These are phyloP conservation scores for Engraulis encrasicolus DNA, from an alignment of 2,113 vertebrate species.

Conservation along the genomic window DNA sequence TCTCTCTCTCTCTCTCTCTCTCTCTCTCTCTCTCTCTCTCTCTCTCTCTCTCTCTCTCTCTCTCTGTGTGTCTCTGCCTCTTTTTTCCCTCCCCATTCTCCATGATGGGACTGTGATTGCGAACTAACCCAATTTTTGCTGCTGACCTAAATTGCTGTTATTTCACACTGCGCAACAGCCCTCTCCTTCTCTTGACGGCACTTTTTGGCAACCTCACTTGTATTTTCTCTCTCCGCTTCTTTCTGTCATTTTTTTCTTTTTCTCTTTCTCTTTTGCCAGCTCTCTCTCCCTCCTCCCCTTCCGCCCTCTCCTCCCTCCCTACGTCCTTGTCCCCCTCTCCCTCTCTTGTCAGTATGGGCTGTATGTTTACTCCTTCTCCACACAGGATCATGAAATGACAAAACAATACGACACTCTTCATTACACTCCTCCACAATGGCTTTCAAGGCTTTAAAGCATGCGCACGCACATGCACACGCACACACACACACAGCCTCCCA, in stretches of 20 bases:
- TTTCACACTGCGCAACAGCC: constrained; percentile 39
- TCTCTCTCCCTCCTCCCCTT: too few species aligned
- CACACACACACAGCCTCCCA: too few species aligned
- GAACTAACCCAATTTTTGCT: constrained; percentile 64
- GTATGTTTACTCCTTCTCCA: too few species aligned
- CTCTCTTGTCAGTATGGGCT: too few species aligned
- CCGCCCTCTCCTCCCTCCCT: too few species aligned
- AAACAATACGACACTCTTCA: background rate
- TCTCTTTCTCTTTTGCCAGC: background rate
- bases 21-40: constrained; percentile 37
- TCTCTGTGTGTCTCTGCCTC: too few species aligned
- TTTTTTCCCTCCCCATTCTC: constrained; percentile 32
- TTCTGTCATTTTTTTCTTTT: background rate
- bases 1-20: background rate
- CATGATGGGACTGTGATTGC: constrained; percentile 60
- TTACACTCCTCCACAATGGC: background rate
- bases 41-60: background rate
- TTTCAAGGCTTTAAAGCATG: background rate
- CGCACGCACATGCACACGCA: too few species aligned
- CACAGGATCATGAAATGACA: background rate
- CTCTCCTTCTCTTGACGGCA: background rate
- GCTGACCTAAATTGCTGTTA: constrained; percentile 68
- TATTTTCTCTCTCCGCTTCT: background rate
- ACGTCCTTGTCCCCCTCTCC: too few species aligned
- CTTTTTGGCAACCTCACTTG: background rate